phyloP scores from a whole-genome alignment of 64 coral and sea anemone genomes.

The Stylophora pistillata region DNA sequence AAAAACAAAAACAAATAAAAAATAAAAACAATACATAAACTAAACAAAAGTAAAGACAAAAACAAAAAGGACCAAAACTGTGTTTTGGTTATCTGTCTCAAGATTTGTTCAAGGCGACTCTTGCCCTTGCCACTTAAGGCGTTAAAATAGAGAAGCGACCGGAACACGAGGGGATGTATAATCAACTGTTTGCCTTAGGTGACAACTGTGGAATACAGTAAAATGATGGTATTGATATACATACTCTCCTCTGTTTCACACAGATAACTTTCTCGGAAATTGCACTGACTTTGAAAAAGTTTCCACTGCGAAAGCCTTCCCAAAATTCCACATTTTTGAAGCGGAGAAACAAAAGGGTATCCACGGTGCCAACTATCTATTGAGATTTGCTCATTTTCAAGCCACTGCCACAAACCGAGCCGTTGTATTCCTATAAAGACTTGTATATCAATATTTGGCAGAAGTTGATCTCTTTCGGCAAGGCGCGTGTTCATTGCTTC shows the following conservation, averaged over 20 bases:
- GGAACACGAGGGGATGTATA: too few species aligned
- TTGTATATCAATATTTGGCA: background rate
- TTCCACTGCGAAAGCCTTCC: background rate
- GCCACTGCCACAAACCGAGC: slow-evolving; percentile 35
- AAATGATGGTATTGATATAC: background rate
- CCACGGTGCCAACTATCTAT: slow-evolving; percentile 10
- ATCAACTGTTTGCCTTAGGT: too few species aligned
- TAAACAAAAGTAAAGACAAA: too few species aligned
- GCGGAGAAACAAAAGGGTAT: background rate
- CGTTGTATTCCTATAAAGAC: slow-evolving; percentile 28
- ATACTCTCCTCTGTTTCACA: slow-evolving; percentile 45
- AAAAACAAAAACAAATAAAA: too few species aligned
- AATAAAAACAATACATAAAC: too few species aligned
- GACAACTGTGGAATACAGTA: background rate
- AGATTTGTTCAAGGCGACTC: too few species aligned
- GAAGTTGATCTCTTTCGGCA: background rate
- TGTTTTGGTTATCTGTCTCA: too few species aligned
- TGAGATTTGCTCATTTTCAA: background rate
- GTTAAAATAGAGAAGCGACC: too few species aligned
- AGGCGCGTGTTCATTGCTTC: background rate
- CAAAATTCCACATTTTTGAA: background rate
- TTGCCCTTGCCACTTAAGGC: too few species aligned
- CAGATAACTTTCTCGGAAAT: background rate
- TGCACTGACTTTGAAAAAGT: slow-evolving; percentile 3
- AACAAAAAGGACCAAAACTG: too few species aligned